A percentile compares a stretch with the other conserved stretches of the same genome.
These are phyloP conservation scores for Sebastes schlegelii DNA, from an alignment of 2,113 vertebrate genomes.

Conservation along the genomic window DNA sequence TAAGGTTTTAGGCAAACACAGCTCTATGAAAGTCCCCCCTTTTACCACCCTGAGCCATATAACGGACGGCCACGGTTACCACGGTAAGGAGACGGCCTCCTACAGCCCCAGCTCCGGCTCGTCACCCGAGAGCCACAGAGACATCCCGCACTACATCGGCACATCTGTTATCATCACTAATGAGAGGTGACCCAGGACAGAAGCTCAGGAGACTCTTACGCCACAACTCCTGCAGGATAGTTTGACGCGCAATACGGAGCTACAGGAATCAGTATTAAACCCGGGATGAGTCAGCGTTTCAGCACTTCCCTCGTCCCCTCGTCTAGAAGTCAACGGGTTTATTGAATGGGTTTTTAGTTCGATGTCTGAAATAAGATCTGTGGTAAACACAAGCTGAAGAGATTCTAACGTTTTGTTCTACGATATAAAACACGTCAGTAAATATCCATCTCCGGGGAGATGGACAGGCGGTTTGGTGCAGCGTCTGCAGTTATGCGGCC, in stretches of 20 bases:
- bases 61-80: constrained; percentile 76
- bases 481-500: no score
- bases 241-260: not conserved
- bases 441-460: no score
- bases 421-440: no score
- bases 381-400: no score
- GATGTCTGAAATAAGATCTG: no score
- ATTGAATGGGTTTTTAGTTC: no score
- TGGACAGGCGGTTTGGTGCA: no score
- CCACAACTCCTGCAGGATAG: not conserved
- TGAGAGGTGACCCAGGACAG: constrained; percentile 87
- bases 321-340: no score
- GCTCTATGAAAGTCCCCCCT: constrained; percentile 80
- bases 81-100: constrained; percentile 75
- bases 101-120: constrained; percentile 82
- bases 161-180: constrained; percentile 95
- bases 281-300: no score
- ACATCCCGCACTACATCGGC: constrained; percentile 89
- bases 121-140: constrained; percentile 83
- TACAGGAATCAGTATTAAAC: no score
- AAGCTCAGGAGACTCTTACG: not conserved
- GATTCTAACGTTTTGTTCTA: no score
- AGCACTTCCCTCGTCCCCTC: no score
- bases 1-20: constrained; percentile 88
- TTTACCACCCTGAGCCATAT: constrained; percentile 78